phyloP scores from a whole-genome alignment of 2,797 vertebrate species.

The Antrozous pallidus region DNA sequence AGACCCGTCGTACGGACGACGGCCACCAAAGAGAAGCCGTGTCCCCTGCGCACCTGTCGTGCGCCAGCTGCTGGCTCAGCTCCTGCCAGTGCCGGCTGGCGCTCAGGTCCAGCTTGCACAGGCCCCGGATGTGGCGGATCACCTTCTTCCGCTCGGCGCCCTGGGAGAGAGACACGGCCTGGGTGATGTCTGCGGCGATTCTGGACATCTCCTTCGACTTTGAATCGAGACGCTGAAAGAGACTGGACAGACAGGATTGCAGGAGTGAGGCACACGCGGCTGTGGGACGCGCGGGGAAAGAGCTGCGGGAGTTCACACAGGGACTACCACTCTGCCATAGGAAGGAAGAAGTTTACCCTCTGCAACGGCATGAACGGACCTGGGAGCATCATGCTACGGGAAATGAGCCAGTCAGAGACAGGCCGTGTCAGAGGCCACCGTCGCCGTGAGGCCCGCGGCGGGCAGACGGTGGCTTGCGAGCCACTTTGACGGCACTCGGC shows the following conservation, averaged over 20 bases:
- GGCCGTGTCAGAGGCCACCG: too few species aligned
- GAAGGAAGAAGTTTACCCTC: too few species aligned
- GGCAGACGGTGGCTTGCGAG: too few species aligned
- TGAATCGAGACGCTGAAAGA: slow-evolving; percentile 94
- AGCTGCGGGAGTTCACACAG: too few species aligned
- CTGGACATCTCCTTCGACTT: slow-evolving; percentile 98
- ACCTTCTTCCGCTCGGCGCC: slow-evolving; percentile 98
- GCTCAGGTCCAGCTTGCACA: slow-evolving; percentile 95
- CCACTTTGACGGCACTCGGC: too few species aligned
- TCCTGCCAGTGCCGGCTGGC: slow-evolving; percentile 98
- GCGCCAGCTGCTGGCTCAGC: slow-evolving; percentile 95
- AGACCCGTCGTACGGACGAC: background rate
- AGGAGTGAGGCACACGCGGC: too few species aligned
- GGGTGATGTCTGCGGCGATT: slow-evolving; percentile 97
- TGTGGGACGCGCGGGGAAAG: too few species aligned
- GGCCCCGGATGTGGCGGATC: slow-evolving; percentile 96
- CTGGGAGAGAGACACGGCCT: slow-evolving; percentile 95
- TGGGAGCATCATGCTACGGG: too few species aligned
- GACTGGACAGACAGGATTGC: slow-evolving; percentile 81
- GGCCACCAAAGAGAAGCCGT: background rate
- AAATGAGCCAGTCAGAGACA: too few species aligned
- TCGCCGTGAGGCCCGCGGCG: too few species aligned
- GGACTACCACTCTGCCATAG: too few species aligned
- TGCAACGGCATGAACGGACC: too few species aligned
- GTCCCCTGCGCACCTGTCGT: slow-evolving; percentile 90